Evolutionary conservation across 1,140 invertebrate genomes (phyloP), one percentile per base, ranked within the genome.

Genomic region (Goniozus legneri): DNA sequence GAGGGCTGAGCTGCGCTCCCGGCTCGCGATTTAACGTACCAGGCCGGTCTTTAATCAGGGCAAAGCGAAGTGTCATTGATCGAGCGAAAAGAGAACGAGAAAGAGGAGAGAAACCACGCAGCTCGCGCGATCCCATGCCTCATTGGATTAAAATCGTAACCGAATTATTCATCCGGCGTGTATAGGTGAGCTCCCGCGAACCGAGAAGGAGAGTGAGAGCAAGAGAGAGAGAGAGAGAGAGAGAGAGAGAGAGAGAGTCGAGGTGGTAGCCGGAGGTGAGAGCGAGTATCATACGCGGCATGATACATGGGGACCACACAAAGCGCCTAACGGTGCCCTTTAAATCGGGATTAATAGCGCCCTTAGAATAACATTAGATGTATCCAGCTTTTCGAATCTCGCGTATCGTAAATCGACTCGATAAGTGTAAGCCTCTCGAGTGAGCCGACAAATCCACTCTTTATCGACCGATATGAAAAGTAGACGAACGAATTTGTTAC

Each of bases 281-380:
- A n/a, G n/a, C n/a, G n/a, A n/a, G n/a, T n/a, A n/a, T n/a, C n/a
- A n/a, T n/a, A n/a, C n/a, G n/a, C n/a, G n/a, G n/a, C n/a, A n/a
- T 65, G 63, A 65, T 64, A 65, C 58, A 65, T 64, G 60, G 60
- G 54, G 62, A 60, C 63, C 63, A 65, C 63, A 64, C 63, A 64
- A 65, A 62, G 59, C 54, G 62, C 48, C 24, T 64, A 64, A 62
- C 62, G 63, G 62, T 41, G 57, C 50, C 47, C n/a, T n/a, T 58
- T 62, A 65, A 65, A 65, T 65, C 62, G 56, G 53, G 56, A 65
- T 64, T 62, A 62, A 64, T 65, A 60, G 54, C 54, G 54, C 54
- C 47, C 47, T 64, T 49, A 43, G 47, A 49, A 37, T 53, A 51
- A 50, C 44, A 46, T 35, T 52, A 47, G 44, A 41, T 33, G 44